Evolutionary conservation across 2,888 invertebrate genomes (phyloP).

Genomic region (Alloscopus bannaensis): DNA sequence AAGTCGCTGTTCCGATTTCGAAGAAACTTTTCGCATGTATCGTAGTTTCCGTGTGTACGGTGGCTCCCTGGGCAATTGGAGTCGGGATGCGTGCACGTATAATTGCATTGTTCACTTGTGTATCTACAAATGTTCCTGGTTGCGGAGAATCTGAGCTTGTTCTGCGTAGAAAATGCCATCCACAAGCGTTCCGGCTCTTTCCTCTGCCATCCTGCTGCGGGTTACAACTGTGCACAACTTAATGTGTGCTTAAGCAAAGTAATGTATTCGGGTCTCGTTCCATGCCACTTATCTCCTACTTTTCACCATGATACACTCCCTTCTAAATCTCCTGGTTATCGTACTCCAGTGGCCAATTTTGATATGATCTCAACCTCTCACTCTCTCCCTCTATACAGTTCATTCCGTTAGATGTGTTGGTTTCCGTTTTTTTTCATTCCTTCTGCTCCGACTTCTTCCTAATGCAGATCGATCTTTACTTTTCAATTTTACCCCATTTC

Average conservation of each 20-base stretch:
- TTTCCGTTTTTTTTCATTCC: neutral
- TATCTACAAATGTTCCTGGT: no score
- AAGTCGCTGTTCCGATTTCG: no score
- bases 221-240: no score
- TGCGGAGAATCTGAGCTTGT: no score
- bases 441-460: neutral
- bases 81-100: no score
- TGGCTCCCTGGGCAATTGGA: no score
- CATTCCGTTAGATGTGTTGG: neutral
- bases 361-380: constrained; percentile 24
- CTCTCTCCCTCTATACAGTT: neutral
- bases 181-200: no score
- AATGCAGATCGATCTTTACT: neutral
- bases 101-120: no score
- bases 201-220: no score
- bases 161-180: constrained; percentile 3
- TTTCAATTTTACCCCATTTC: neutral
- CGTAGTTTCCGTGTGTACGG: no score
- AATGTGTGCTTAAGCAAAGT: constrained; percentile 1
- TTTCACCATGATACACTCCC: constrained; percentile 37
- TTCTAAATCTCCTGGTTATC: neutral
- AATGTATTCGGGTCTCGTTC: constrained; percentile 40
- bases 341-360: constrained; percentile 31
- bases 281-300: constrained; percentile 50
- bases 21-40: no score